These are phyloP conservation scores for Greenwoodochromis staneri DNA, from an alignment of 2,113 vertebrate genomes.

Conservation along the genomic window DNA sequence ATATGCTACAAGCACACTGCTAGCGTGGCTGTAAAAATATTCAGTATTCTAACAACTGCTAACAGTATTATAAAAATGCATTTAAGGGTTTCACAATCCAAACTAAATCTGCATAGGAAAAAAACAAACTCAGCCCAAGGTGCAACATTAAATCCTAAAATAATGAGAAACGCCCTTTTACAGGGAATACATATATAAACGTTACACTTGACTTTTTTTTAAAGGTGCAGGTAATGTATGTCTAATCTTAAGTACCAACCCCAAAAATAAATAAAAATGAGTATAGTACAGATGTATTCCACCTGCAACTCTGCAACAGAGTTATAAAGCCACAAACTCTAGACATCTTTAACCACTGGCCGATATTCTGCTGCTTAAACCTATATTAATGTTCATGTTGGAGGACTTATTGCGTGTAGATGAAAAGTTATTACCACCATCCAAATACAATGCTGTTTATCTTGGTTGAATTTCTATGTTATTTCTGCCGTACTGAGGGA, in stretches of 20 bases:
- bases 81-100: neutral
- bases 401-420: neutral
- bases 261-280: neutral
- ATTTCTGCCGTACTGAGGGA: neutral
- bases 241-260: neutral
- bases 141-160: neutral
- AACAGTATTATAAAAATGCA: fast-evolving
- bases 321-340: neutral
- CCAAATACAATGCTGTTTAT: neutral
- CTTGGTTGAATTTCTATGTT: neutral
- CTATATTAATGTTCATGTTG: neutral
- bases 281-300: neutral
- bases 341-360: neutral
- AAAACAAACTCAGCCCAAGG: neutral
- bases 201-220: neutral
- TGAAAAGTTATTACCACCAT: neutral
- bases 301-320: neutral
- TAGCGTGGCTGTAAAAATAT: neutral
- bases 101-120: neutral
- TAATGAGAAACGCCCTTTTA: fast-evolving
- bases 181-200: neutral
- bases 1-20: neutral
- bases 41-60: neutral
- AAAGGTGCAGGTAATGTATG: neutral
- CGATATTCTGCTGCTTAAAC: neutral